Evolutionary conservation across 2,888 invertebrate species (phyloP).

Genomic region (Tubiluchus corallicola): DNA sequence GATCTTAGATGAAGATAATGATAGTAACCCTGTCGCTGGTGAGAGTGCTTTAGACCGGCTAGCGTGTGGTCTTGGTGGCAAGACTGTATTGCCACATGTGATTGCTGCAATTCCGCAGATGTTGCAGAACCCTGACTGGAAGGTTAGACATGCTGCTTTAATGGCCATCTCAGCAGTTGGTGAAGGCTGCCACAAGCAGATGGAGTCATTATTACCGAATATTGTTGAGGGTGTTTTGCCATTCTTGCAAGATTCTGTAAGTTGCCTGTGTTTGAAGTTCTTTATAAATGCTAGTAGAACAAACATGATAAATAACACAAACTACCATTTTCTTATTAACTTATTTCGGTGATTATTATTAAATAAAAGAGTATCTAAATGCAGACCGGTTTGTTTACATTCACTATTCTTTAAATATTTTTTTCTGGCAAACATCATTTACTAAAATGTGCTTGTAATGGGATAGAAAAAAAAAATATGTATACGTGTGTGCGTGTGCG

Average conservation of each 20-base stretch:
- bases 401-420: too few species aligned
- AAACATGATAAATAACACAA: too few species aligned
- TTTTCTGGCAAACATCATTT: too few species aligned
- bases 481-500: too few species aligned
- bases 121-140: slow-evolving; percentile 46
- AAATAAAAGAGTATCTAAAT: too few species aligned
- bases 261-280: too few species aligned
- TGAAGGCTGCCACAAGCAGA: slow-evolving; percentile 95
- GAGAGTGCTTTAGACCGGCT: slow-evolving; percentile 90
- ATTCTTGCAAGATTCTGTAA: slow-evolving; percentile 60
- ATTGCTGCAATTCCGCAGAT: slow-evolving; percentile 65
- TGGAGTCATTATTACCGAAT: slow-evolving; percentile 82
- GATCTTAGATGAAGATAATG: slow-evolving; percentile 67
- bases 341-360: too few species aligned
- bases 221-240: slow-evolving; percentile 76
- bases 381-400: too few species aligned
- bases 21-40: slow-evolving; percentile 82
- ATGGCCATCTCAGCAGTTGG: slow-evolving; percentile 98
- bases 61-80: slow-evolving; percentile 89
- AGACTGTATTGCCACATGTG: slow-evolving; percentile 73
- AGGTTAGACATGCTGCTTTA: slow-evolving; percentile 67
- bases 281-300: too few species aligned
- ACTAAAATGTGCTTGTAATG: too few species aligned
- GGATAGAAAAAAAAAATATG: too few species aligned
- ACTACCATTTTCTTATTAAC: too few species aligned